These are phyloP conservation scores for Atta cephalotes DNA, from an alignment of 1,140 invertebrate genomes.

Conservation along the genomic window DNA sequence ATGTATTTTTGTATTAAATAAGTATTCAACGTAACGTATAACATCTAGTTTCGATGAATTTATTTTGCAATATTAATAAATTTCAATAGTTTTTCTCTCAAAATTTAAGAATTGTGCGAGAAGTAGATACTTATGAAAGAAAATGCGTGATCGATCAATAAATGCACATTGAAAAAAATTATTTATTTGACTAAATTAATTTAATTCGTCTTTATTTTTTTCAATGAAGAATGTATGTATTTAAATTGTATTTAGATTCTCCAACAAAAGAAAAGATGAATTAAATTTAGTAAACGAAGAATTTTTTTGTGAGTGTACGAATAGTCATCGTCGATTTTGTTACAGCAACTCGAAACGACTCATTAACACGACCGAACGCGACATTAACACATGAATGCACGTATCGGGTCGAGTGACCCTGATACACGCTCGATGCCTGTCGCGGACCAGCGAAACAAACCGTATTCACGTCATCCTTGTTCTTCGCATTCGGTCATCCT, in stretches of 20 bases:
- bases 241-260: no score
- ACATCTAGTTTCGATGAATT: neutral
- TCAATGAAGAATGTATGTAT: no score
- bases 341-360: constrained; percentile 29
- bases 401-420: constrained; percentile 67
- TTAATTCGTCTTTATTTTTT: no score
- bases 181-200: no score
- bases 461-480: constrained; percentile 67
- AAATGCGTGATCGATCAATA: neutral
- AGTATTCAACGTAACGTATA: no score
- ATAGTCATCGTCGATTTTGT: neutral
- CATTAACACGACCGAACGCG: constrained; percentile 60
- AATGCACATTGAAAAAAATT: neutral
- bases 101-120: neutral
- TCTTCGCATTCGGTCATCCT: constrained; percentile 58
- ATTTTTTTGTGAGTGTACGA: neutral
- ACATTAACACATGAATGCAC: constrained; percentile 60
- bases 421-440: constrained; percentile 62
- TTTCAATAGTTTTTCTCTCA: neutral
- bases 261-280: no score
- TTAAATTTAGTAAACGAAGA: no score
- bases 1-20: neutral
- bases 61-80: neutral
- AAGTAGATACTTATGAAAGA: neutral
- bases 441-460: constrained; percentile 30